A percentile compares a stretch with the other conserved stretches of the same genome.
Conservation (phyloP, 2,113 vertebrate genomes). For the Lipotes vexillifer region DNA sequence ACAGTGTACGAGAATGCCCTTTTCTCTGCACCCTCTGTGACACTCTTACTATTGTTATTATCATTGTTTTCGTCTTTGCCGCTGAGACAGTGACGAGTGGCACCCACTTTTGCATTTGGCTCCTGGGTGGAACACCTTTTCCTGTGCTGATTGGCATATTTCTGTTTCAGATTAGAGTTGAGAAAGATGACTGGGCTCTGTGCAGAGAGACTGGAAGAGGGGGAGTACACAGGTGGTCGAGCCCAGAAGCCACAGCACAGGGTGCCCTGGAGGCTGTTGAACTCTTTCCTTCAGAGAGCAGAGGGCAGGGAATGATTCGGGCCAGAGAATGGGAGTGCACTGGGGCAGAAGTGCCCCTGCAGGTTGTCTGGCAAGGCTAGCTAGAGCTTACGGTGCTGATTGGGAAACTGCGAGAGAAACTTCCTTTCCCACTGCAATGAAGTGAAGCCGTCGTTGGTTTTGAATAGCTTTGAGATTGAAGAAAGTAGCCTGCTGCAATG, state of each 20-base stretch:
- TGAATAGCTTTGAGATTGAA: not conserved
- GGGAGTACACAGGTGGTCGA: not conserved
- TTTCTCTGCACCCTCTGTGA: not conserved
- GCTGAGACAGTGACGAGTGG: not conserved
- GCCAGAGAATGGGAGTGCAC: not conserved
- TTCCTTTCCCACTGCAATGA: not conserved
- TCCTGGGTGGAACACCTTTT: not conserved
- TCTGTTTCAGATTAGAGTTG: not conserved
- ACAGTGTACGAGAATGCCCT: fast-evolving
- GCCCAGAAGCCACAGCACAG: not conserved
- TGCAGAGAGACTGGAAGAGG: not conserved
- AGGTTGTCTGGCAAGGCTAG: fast-evolving
- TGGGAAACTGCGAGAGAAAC: not conserved
- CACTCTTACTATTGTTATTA: not conserved
- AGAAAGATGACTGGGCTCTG: not conserved
- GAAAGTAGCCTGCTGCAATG: conserved; percentile 29
- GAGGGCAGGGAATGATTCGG: not conserved
- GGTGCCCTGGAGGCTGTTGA: not conserved
- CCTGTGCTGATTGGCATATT: not conserved
- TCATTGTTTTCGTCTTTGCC: not conserved
- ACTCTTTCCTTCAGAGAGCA: not conserved
- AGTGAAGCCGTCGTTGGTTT: not conserved
- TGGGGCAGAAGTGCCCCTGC: not conserved
- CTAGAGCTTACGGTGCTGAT: not conserved
- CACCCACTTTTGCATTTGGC: not conserved